Percentiles rank a stretch among this genome's conserved stretches.
Evolutionary conservation across 1,140 invertebrate genomes (phyloP).

Genomic region (Macrobrachium rosenbergii): DNA sequence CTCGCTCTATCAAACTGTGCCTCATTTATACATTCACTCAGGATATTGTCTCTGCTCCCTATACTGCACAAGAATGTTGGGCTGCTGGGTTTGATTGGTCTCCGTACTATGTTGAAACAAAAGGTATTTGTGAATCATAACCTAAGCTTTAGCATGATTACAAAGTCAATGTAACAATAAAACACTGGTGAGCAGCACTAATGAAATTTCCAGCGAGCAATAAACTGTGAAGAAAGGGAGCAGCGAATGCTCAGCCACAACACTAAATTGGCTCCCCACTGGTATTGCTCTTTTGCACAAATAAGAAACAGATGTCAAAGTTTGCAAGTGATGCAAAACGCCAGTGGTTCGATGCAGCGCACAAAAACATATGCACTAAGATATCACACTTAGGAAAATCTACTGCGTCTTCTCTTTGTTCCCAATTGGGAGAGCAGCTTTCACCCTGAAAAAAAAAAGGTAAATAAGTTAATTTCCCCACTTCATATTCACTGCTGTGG

Average conservation of each 20-base stretch:
- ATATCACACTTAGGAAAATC: conserved; percentile 71
- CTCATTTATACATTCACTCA: conserved; percentile 32
- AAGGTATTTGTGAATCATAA: conserved; percentile 17
- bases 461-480: conserved; percentile 4
- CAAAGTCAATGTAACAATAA: conserved; percentile 48
- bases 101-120: conserved; percentile 14
- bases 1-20: conserved; percentile 9
- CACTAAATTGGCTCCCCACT: conserved; percentile 44
- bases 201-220: conserved; percentile 49
- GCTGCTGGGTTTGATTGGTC: conserved; percentile 39
- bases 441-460: conserved; percentile 79
- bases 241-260: conserved; percentile 49
- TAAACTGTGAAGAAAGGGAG: conserved; percentile 52
- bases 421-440: conserved; percentile 89
- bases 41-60: conserved; percentile 35
- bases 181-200: conserved; percentile 27
- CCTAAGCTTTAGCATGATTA: conserved; percentile 48
- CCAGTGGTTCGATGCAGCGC: conserved; percentile 58
- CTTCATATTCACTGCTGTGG: too few species aligned
- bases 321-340: conserved; percentile 45
- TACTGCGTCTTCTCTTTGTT: conserved; percentile 90
- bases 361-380: conserved; percentile 51
- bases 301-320: conserved; percentile 36
- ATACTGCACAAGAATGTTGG: conserved; percentile 38
- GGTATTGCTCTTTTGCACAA: conserved; percentile 38